Percentiles rank a stretch among this genome's conserved stretches.
These are phyloP conservation scores for Lophotriccus pileatus DNA, from an alignment of 2,797 vertebrate genomes.

Conservation along the genomic window DNA sequence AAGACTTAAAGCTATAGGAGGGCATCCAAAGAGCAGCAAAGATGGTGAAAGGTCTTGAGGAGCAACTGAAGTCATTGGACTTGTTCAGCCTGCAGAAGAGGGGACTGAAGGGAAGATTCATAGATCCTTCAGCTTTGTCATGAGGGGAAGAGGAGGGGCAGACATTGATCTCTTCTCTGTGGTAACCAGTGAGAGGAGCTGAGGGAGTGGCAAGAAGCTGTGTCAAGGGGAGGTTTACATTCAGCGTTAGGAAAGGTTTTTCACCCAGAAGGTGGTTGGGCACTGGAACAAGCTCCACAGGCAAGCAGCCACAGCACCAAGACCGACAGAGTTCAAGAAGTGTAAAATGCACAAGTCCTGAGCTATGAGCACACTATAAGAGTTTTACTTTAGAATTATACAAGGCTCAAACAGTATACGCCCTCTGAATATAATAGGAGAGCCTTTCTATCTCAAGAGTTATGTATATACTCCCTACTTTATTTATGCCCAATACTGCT, in stretches of 20 bases:
- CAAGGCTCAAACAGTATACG: background rate
- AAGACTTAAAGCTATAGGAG: background rate
- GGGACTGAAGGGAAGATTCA: background rate
- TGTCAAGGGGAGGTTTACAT: background rate
- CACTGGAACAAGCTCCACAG: background rate
- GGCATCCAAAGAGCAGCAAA: rapidly evolving
- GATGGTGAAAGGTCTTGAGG: background rate
- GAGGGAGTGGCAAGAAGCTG: background rate
- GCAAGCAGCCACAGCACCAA: background rate
- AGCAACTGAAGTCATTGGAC: background rate
- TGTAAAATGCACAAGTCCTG: background rate
- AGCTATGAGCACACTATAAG: background rate
- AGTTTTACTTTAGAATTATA: background rate
- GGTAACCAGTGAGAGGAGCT: background rate
- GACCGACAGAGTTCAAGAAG: background rate
- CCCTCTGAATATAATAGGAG: background rate
- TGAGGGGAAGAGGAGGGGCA: background rate
- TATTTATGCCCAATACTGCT: background rate
- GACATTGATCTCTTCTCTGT: background rate
- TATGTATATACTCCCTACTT: background rate
- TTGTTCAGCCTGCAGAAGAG: background rate
- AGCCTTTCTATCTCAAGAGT: background rate
- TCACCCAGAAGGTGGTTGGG: background rate
- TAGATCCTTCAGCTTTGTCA: background rate
- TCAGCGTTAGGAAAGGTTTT: background rate